Conservation (phyloP, 2,888 invertebrate species). For the Salticus scenicus region DNA sequence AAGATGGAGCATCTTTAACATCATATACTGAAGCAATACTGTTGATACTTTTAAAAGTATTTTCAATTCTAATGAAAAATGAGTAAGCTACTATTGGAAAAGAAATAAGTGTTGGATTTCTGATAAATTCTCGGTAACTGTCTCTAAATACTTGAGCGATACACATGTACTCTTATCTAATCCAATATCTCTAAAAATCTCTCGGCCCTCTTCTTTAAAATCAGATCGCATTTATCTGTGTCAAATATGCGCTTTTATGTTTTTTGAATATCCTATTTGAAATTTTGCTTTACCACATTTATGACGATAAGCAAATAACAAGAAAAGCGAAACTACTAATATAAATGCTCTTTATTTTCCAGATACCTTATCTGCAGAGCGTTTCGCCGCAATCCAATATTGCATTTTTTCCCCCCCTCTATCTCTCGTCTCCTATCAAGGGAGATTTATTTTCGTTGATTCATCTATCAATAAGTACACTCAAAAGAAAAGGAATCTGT, state of each 20-base stretch:
- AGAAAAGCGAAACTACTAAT: slow-evolving; percentile 25
- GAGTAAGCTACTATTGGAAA: too few relatives aligned
- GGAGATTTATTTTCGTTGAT: slow-evolving; percentile 47
- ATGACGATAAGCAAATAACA: slow-evolving; percentile 13
- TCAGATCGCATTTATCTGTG: slow-evolving; percentile 31
- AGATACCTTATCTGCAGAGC: slow-evolving; percentile 10
- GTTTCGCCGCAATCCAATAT: slow-evolving; percentile 39
- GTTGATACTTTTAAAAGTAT: too few relatives aligned
- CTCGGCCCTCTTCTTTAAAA: not conserved
- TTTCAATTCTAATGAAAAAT: too few relatives aligned
- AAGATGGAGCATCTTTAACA: too few relatives aligned
- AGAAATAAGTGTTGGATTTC: too few relatives aligned
- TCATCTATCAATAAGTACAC: slow-evolving; percentile 58
- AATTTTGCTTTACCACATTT: slow-evolving; percentile 42
- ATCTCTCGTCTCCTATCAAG: slow-evolving; percentile 22
- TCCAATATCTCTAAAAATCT: not conserved
- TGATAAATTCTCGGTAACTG: too few relatives aligned
- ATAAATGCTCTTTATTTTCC: slow-evolving; percentile 28
- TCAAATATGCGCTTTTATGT: slow-evolving; percentile 24
- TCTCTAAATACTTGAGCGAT: too few relatives aligned
- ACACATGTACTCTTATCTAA: not conserved
- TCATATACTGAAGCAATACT: too few relatives aligned
- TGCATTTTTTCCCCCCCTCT: slow-evolving; percentile 23
- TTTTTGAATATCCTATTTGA: slow-evolving; percentile 52
- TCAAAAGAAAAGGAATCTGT: slow-evolving; percentile 39